Base-by-base conservation (phyloP, 1,140 invertebrate species). In the Zaprionus ornatus region DNA sequence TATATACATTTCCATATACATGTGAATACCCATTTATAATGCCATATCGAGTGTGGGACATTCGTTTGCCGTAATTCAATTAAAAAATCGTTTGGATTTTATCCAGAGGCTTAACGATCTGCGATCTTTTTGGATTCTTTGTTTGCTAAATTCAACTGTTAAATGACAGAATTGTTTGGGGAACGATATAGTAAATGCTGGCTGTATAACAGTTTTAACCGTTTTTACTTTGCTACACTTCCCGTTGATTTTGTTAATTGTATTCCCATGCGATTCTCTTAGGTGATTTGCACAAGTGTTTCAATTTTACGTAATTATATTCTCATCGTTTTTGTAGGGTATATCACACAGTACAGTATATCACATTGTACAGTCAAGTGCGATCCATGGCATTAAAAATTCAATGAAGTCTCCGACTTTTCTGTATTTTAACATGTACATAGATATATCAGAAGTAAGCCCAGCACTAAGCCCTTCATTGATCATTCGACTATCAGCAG, bases 21-120 rank as follows among this genome's bases (percentile, higher is more conserved):
- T 45, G 29, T 48, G 25, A 15, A 57, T 45, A 19, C 4, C 1
- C 9, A 42, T 42, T 35, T 42, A 37, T 12, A 35, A 32, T 35
- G 27, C 45, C 56, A 37, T 45, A 74, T 61, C 32, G 27, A 54
- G 70, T 54, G 19, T 23, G 19, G 15, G 32, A n/a, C 19, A n/a
- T 45, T 56, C n/a, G 17, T 15, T 57, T 67, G 52, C 10, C 12
- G 52, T 69, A 70, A 79, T 63, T 80, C 61, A 77, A 83, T 83
- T 84, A 70, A 74, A 72, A 64, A 77, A 64, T 60, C 59, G 52
- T 77, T 83, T 77, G n/a, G 54, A 54, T 81, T 85, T 67, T 70
- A 66, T 77, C 64, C 40, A 64, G 50, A 48, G 50, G 10, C 7
- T 57, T 9, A 83, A 74, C 64, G 57, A 55, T 45, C 59, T 54